Conservation (phyloP, 2,113 vertebrate species). For the Vireo altiloquus region DNA sequence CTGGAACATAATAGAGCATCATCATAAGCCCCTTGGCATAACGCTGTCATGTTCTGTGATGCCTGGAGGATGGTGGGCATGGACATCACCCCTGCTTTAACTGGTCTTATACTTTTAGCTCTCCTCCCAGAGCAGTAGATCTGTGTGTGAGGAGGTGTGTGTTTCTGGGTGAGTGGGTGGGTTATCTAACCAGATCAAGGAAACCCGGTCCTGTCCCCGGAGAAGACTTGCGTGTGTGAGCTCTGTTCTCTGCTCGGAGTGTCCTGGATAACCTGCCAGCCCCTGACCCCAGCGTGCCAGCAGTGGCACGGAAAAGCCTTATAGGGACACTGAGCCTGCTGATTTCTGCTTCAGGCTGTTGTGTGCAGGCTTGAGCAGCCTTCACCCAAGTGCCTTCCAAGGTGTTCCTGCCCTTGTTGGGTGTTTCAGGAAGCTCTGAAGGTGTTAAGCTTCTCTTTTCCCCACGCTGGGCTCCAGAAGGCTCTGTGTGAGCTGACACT, state of each 20-base stretch:
- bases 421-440: background rate
- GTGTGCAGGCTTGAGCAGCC: background rate
- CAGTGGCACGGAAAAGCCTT: background rate
- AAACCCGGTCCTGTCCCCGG: background rate
- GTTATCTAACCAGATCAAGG: conserved; percentile 35
- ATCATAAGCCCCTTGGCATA: background rate
- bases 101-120: background rate
- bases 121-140: background rate
- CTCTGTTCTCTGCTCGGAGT: background rate
- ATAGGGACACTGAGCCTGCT: accelerated
- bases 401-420: background rate
- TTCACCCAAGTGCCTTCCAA: accelerated
- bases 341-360: background rate
- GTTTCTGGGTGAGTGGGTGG: conserved; percentile 18
- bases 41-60: accelerated
- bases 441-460: background rate
- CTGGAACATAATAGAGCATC: background rate
- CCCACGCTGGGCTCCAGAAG: accelerated
- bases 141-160: background rate
- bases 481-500: background rate
- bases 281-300: background rate
- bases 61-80: accelerated
- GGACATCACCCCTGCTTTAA: background rate
- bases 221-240: background rate
- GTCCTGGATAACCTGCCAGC: background rate